Evolutionary conservation across 2,113 vertebrate species (phyloP).

Genomic region (Ginglymostoma cirratum): DNA sequence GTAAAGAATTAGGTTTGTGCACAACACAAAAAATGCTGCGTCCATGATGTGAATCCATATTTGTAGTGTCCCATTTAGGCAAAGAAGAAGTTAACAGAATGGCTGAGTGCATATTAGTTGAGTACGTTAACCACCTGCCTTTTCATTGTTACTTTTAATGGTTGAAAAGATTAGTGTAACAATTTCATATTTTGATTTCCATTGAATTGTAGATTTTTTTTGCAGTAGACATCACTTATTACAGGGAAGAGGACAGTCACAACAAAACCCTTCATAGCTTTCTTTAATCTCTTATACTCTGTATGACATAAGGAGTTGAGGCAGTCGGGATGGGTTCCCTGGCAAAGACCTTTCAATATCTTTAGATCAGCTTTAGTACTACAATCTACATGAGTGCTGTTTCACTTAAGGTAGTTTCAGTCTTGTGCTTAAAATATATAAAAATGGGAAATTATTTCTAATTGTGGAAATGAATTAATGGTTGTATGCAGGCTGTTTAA

Average conservation of each 20-base stretch:
- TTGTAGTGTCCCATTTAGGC: not conserved
- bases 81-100: not conserved
- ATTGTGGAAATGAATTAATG: not conserved
- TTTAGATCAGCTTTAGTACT: not conserved
- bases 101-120: not conserved
- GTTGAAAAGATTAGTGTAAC: not conserved
- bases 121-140: not conserved
- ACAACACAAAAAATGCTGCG: not conserved
- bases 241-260: not conserved
- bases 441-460: not conserved
- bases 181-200: constrained; percentile 5
- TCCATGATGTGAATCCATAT: not conserved
- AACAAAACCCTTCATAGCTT: not conserved
- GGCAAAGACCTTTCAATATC: not conserved
- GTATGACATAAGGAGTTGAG: not conserved
- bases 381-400: not conserved
- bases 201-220: not conserved
- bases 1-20: not conserved
- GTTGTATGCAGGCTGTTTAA: not conserved
- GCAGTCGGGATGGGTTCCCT: not conserved
- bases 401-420: not conserved
- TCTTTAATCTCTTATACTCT: not conserved
- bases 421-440: not conserved
- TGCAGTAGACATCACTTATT: not conserved
- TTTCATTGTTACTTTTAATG: not conserved